Evolutionary conservation across 2,113 vertebrate genomes (phyloP), one percentile per base, ranked within the genome.

Genomic region (Acanthochromis polyacanthus): DNA sequence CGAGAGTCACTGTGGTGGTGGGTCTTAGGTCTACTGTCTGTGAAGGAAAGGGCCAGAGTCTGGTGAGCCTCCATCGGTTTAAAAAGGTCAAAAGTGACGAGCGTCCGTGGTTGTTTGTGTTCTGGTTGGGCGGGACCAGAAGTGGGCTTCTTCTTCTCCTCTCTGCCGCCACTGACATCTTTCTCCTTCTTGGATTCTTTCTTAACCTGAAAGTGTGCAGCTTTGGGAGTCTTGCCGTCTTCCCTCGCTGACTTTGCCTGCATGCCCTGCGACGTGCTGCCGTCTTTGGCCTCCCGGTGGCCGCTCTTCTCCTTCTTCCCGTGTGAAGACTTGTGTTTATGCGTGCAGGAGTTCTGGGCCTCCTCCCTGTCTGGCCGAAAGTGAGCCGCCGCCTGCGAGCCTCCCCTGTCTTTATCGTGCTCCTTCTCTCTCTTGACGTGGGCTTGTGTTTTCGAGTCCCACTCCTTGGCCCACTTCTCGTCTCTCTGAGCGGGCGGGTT

Each of bases 271-370:
- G 25, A 20, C 1, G 4, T 2, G 32, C 30, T 70, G 61, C 65
- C 9, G 50, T 86, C 83, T 61, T 79, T 86, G 55, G 76, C 80
- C 64, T 90, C 89, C 50, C 85, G 75, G 74, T 88, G 94, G 82
- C 89, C 95, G 88, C 84, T 95, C 46, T 90, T 94, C 69, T 94
- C 92, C 68, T 92, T 93, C 83, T 92, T 94, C 36, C 91, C 91
- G 3, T 92, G 91, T 0, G 81, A 83, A 17, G 85, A 80, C 82
- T 93, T 94, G 71, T 91, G 89, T 89, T 88, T 90, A 48, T 91
- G 90, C 0, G 6, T 32, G 10, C 71, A 63, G 14, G 60, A 12
- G n/a, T 93, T 90, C 11, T 82, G 89, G 8, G 67, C 50, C 48
- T 92, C 92, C 68, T 92, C 91, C 65, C 57, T 73, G 56, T 92